Evolutionary conservation across 2,888 invertebrate genomes (phyloP).

Genomic region (Catotricha subobsoleta): DNA sequence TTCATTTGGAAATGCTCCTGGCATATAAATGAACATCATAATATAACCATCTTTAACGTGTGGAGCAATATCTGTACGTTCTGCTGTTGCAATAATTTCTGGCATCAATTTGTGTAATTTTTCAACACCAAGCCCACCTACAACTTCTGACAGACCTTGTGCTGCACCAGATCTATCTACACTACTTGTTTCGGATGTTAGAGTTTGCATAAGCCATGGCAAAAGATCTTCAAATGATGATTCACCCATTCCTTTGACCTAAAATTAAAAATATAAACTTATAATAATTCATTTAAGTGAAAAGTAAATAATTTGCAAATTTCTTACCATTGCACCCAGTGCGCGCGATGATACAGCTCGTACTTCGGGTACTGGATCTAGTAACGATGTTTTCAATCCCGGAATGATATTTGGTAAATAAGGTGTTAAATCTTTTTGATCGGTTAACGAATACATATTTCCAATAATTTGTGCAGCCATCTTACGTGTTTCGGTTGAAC

Average conservation of each 20-base stretch:
- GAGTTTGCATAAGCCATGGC: conserved; percentile 96
- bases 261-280: neutral
- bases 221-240: conserved; percentile 87
- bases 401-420: conserved; percentile 94
- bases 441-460: conserved; percentile 97
- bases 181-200: conserved; percentile 86
- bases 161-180: conserved; percentile 95
- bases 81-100: conserved; percentile 84
- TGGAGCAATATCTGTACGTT: conserved; percentile 81
- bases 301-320: neutral
- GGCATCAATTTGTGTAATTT: conserved; percentile 96
- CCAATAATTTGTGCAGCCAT: conserved; percentile 99
- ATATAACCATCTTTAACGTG: conserved; percentile 99
- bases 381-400: conserved; percentile 81
- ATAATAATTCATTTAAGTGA: too few species aligned
- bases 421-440: conserved; percentile 94
- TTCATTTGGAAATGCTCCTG: conserved; percentile 85
- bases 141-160: conserved; percentile 92
- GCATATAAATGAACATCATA: conserved; percentile 99
- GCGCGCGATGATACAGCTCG: conserved; percentile 91
- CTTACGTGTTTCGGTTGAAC: conserved; percentile 94
- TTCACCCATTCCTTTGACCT: conserved; percentile 69
- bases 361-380: conserved; percentile 97
- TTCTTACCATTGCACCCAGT: conserved; percentile 87
- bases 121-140: conserved; percentile 86